Base-by-base conservation (phyloP, 2,888 invertebrate species). In the Synanthedon formicaeformis region DNA sequence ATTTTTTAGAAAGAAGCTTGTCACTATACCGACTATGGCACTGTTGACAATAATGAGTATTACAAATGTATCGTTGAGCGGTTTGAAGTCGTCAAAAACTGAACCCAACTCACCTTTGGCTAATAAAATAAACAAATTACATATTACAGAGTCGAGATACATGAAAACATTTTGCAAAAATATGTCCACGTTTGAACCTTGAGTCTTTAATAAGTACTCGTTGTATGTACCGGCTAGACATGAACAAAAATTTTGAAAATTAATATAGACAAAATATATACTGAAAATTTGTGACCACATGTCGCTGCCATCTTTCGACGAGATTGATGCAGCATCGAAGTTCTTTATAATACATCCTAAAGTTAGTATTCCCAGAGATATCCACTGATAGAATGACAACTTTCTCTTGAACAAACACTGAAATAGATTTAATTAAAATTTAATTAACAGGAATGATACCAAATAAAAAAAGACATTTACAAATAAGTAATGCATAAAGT, bases 201-300 rank as follows among this genome's bases (percentile, higher is more conserved):
- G 91, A 34, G 93, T 93, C 85, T 98, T 98, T 3, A 98, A 85
- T 52, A 98, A 87, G 78, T 95, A 96, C 74, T 98, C 98, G 74
- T 97, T 98, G 78, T 97, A 98, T 3, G 98, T 98, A 5, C 98
- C 98, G 0, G 98, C 98, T 56, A 97, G 82, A 64, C 97, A 98
- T 0, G 98, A 98, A 71, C 95, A 97, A 59, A 96, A 90, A 51
- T 95, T 94, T 90, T 97, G 93, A 16, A 94, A 90, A 57, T 91
- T 85, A 55, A 92, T 92, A 40, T 92, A 90, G 34, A 92, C 60
- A 34, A 91, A 91, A 64, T 90, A 92, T 40, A 92, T 77, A 62
- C 89, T 91, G 66, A 79, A 88, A 66, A 87, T 56, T 66, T 81
- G 78, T 50, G 81, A 79, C 77, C 73, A 78, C 6, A 71, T n/a